phyloP scores from a whole-genome alignment of 2,797 vertebrate species.

The Octomys mimax region DNA sequence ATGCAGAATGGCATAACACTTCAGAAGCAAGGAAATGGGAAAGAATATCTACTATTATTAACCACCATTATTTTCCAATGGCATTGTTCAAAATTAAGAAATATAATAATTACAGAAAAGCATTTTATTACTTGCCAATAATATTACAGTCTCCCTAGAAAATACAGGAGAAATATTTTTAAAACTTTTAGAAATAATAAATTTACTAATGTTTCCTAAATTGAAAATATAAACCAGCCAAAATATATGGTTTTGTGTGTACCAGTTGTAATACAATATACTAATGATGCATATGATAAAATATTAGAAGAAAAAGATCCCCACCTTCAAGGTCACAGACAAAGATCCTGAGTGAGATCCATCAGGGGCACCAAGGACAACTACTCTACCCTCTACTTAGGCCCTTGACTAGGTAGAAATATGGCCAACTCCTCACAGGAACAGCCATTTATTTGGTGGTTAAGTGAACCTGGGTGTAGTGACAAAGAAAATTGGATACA shows the following conservation, averaged over 20 bases:
- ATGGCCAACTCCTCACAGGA: neutral
- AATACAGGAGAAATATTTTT: slow-evolving; percentile 9
- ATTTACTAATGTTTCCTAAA: neutral
- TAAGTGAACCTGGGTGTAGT: neutral
- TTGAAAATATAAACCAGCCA: slow-evolving; percentile 24
- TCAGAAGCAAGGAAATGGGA: slow-evolving; percentile 2
- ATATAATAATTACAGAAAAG: neutral
- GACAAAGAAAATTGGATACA: neutral
- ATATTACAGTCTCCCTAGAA: neutral
- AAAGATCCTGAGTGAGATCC: neutral
- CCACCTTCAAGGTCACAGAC: neutral
- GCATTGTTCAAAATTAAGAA: slow-evolving; percentile 12
- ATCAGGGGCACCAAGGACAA: neutral
- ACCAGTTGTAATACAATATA: neutral
- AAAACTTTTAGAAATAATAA: slow-evolving; percentile 46
- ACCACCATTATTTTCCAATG: slow-evolving; percentile 18
- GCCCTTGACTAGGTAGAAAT: neutral
- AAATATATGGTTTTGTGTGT: neutral
- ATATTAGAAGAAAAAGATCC: neutral
- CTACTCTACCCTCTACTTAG: neutral
- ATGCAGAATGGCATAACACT: slow-evolving; percentile 16
- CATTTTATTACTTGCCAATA: slow-evolving; percentile 1
- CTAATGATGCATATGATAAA: neutral
- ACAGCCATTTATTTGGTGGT: neutral
- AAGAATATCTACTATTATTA: neutral